Conservation (phyloP, 2,888 invertebrate species). For the Colletes collaris region DNA sequence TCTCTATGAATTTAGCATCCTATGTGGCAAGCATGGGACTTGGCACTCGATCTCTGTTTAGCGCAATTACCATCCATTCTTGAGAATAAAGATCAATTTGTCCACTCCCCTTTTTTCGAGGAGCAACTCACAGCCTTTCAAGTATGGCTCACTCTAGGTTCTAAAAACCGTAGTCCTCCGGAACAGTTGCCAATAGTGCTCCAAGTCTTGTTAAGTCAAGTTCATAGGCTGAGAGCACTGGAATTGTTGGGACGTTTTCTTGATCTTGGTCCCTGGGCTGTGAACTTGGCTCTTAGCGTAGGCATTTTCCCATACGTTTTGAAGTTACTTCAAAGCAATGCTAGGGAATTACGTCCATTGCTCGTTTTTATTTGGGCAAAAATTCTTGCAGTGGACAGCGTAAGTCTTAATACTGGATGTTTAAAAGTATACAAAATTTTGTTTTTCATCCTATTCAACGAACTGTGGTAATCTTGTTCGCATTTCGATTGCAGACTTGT, state of each 20-base stretch:
- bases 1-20: slow-evolving; percentile 85
- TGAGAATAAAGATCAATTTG: slow-evolving; percentile 86
- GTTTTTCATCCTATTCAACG: background rate
- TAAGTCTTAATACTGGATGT: slow-evolving; percentile 83
- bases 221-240: slow-evolving; percentile 96
- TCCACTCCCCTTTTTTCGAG: slow-evolving; percentile 96
- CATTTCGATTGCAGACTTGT: slow-evolving; percentile 88
- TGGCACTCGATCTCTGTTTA: slow-evolving; percentile 96
- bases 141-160: slow-evolving; percentile 94
- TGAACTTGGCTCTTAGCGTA: slow-evolving; percentile 96
- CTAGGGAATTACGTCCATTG: slow-evolving; percentile 94
- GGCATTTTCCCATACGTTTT: slow-evolving; percentile 99
- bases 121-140: slow-evolving; percentile 99
- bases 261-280: slow-evolving; percentile 98
- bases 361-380: slow-evolving; percentile 99
- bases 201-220: slow-evolving; percentile 91
- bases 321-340: slow-evolving; percentile 97
- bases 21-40: slow-evolving; percentile 99
- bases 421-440: background rate
- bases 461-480: slow-evolving; percentile 1
- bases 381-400: slow-evolving; percentile 97
- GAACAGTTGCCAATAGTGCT: slow-evolving; percentile 98
- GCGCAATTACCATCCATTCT: slow-evolving; percentile 93
- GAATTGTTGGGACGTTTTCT: slow-evolving; percentile 97
- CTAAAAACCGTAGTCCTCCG: slow-evolving; percentile 92